These are phyloP conservation scores for Catostomus latipinnis DNA, from an alignment of 2,797 vertebrate genomes.

Conservation along the genomic window DNA sequence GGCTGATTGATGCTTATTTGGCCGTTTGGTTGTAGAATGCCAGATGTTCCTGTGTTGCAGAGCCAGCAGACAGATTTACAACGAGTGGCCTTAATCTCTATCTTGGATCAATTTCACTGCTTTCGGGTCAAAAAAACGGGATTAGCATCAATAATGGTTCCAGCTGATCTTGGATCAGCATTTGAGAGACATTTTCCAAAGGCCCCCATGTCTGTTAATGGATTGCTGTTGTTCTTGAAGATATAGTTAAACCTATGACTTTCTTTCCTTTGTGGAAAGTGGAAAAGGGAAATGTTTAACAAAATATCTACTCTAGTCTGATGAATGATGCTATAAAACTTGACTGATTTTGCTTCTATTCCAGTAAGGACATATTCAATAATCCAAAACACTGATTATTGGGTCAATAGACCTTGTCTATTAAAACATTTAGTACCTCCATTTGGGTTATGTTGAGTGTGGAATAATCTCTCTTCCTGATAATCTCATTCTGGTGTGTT, in stretches of 20 bases:
- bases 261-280: too few relatives aligned
- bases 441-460: conserved; percentile 34
- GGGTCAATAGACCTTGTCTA: background rate
- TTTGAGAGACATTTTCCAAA: conserved; percentile 24
- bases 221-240: background rate
- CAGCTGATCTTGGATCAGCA: background rate
- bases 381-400: background rate
- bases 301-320: background rate
- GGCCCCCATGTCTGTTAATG: too few relatives aligned
- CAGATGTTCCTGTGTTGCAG: conserved; percentile 52
- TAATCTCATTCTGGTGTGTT: too few relatives aligned
- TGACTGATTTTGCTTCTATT: background rate
- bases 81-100: conserved; percentile 52
- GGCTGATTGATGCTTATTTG: background rate
- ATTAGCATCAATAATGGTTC: conserved; percentile 20
- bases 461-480: conserved; percentile 64
- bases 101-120: conserved; percentile 44
- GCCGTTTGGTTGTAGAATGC: conserved; percentile 26
- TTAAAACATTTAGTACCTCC: background rate
- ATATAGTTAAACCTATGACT: background rate
- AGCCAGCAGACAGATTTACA: conserved; percentile 47
- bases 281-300: background rate
- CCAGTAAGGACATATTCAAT: background rate
- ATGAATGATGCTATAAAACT: background rate
- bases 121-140: conserved; percentile 14